A percentile compares a stretch with the other conserved stretches of the same genome.
These are phyloP conservation scores for Brachyistius frenatus DNA, from an alignment of 2,113 vertebrate species.

Conservation along the genomic window DNA sequence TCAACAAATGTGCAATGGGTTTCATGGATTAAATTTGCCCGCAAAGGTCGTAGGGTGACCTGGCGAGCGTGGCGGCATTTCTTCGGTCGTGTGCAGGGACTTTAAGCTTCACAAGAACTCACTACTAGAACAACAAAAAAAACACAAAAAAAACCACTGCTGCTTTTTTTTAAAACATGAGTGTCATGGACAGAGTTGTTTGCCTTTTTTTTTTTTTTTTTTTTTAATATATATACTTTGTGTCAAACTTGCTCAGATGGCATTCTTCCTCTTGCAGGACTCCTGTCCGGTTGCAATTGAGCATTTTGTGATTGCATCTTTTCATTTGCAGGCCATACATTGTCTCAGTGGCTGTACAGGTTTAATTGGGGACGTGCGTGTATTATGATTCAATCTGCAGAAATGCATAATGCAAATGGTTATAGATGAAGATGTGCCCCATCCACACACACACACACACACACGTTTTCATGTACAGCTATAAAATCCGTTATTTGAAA, in stretches of 20 bases:
- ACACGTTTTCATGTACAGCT: conserved; percentile 43
- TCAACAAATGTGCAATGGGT: conserved; percentile 74
- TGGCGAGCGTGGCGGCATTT: conserved; percentile 15
- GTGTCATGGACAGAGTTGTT: conserved; percentile 32
- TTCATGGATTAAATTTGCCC: conserved; percentile 19
- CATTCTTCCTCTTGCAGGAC: conserved; percentile 8
- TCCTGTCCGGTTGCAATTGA: conserved; percentile 3
- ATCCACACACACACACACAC: too few species aligned
- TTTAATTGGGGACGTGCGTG: not conserved
- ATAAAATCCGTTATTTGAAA: conserved; percentile 37
- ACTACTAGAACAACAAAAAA: conserved; percentile 53
- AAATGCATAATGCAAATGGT: conserved; percentile 33
- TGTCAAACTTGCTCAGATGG: conserved; percentile 56
- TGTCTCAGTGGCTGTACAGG: conserved; percentile 16
- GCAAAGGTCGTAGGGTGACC: conserved; percentile 26
- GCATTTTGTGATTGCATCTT: not conserved
- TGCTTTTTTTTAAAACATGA: conserved; percentile 57
- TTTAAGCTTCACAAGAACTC: conserved; percentile 37
- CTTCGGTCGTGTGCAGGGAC: conserved; percentile 64
- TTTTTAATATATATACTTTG: conserved; percentile 16
- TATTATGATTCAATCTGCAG: conserved; percentile 14
- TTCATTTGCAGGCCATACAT: conserved; percentile 30
- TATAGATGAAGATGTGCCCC: not conserved
- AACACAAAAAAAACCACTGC: conserved; percentile 44
- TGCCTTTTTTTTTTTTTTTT: conserved; percentile 39